phyloP scores from a whole-genome alignment of 2,113 vertebrate species.

The Eolophus roseicapilla region DNA sequence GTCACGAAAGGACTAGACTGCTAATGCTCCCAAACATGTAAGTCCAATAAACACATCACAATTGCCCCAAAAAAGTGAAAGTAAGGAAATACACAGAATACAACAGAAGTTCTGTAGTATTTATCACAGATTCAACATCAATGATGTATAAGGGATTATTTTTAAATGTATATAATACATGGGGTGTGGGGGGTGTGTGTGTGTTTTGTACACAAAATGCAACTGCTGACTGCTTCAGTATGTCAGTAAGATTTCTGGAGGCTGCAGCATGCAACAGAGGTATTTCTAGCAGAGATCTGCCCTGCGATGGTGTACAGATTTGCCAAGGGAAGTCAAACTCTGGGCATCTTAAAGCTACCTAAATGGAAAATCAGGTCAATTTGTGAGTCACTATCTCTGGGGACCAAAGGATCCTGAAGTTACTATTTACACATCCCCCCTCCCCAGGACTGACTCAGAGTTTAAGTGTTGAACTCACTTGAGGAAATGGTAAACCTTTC shows the following conservation, averaged over 20 bases:
- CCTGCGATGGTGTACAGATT: accelerated
- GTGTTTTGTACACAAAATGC: neutral
- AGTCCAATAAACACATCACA: neutral
- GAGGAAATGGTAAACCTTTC: neutral
- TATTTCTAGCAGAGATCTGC: neutral
- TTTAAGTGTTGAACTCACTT: neutral
- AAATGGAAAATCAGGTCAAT: neutral
- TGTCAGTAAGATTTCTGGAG: neutral
- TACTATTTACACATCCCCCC: neutral
- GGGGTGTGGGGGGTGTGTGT: accelerated
- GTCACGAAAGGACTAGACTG: accelerated
- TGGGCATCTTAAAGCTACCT: neutral
- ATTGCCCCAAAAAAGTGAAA: neutral
- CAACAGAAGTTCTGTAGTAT: neutral
- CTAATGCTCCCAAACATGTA: neutral
- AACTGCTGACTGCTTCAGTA: neutral
- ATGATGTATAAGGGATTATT: neutral
- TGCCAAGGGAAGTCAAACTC: neutral
- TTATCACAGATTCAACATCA: neutral
- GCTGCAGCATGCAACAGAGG: neutral
- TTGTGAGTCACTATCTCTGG: neutral
- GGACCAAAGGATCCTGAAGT: neutral
- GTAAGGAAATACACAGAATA: neutral
- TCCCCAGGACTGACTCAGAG: neutral
- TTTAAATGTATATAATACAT: neutral